phyloP scores from a whole-genome alignment of 2,113 vertebrate genomes.

The Willisornis vidua region DNA sequence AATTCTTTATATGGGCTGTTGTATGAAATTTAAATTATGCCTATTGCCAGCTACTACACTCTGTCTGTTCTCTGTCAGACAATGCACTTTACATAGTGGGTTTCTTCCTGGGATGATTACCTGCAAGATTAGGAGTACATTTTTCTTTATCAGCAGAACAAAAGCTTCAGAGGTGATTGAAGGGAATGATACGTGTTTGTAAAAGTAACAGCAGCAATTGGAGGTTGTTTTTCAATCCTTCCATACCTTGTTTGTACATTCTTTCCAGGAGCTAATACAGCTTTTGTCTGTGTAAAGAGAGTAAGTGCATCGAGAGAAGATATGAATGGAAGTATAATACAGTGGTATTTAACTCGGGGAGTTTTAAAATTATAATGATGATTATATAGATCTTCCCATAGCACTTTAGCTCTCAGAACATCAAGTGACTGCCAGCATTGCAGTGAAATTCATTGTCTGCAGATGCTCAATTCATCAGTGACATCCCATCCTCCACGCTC shows the following conservation, averaged over 20 bases:
- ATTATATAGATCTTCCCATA: neutral
- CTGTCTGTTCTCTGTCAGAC: conserved; percentile 29
- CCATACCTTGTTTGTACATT: neutral
- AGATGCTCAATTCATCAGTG: neutral
- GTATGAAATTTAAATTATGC: conserved; percentile 59
- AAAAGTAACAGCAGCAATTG: conserved; percentile 25
- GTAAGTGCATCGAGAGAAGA: neutral
- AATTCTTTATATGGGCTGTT: conserved; percentile 17
- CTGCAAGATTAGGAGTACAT: conserved; percentile 32
- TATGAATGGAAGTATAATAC: neutral
- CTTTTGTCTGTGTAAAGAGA: neutral
- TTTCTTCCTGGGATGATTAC: conserved; percentile 56
- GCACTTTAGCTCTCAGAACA: neutral
- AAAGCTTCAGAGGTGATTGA: conserved; percentile 48
- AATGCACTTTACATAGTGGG: neutral
- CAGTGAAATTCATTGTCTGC: neutral
- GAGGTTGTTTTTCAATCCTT: neutral
- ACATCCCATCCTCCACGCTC: neutral
- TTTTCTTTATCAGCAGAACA: conserved; percentile 58
- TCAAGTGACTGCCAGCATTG: neutral
- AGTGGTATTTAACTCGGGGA: neutral
- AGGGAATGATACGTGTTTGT: conserved; percentile 15
- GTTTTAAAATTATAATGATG: neutral
- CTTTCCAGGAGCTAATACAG: neutral
- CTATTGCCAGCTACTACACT: neutral